Base-by-base conservation (phyloP, 1,140 invertebrate species). In the Penaeus indicus region DNA sequence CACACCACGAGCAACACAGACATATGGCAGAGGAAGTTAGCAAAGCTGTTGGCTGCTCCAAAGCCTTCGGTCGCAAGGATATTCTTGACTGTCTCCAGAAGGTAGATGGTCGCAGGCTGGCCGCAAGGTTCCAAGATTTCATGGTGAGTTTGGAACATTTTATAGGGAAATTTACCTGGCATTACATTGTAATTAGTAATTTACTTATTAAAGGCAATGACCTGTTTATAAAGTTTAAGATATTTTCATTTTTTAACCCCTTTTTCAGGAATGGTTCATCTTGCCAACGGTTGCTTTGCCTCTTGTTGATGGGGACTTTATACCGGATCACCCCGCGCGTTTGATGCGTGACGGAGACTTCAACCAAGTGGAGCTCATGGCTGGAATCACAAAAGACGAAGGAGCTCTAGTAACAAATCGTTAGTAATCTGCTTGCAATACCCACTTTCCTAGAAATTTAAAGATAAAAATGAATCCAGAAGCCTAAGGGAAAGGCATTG, bases 1-100 rank as follows among this genome's bases (percentile, higher is more conserved):
- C 92, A 1, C 85, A 92, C 54, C 84, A 89, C 0, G 60, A 78
- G 27, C 89, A 91, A 27, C 91, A 79, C 61, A 62, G 25, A 21
- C 3, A 42, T 16, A 2, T 82, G 67, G 84, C 84, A 11, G 32
- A 42, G 19, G 27, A 80, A 21, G 54, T 80, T 1, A 32, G 78
- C 32, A 16, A 18, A 47, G 32, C 42, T 42, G 42, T 80, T 4
- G 78, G 78, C 16, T 80, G 78, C 42, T 21, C 19, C 38, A 19
- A 42, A 47, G 54, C 21, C 78, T 3, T 3, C 21, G 54, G 78
- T 8, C 32, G 19, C 54, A 13, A 80, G 8, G 78, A 7, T 0
- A 42, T 54, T 22, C 78, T 80, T n/a, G 42, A 8, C 16, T 80
- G 78, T 54, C 13, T 80, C 18, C 78, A 80, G 78, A 21, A 47